Evolutionary conservation across 1,140 invertebrate genomes (phyloP), one percentile per base, ranked within the genome.

Genomic region (Batillaria attramentaria): DNA sequence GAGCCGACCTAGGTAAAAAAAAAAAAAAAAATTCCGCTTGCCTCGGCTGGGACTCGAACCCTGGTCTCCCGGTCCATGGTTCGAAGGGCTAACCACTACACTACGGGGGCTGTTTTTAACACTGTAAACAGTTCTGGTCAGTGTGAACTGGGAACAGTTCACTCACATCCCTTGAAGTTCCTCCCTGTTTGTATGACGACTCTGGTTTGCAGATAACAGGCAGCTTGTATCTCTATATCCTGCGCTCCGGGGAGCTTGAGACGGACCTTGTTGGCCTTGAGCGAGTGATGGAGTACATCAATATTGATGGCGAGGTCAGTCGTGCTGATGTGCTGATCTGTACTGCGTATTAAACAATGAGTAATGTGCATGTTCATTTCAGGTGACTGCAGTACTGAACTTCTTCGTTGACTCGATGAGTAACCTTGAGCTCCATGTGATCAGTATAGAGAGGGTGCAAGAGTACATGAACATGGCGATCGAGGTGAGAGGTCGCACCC

Each of bases 391-490:
- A 33, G 80, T 81, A 16, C 70, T 86, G 35, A 84, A 84, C 41
- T 86, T 83, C 82, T 91, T 98, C 72, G 97, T 99, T 6, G 92
- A 97, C 76, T 98, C 98, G 96, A 96, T 95, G 0, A 96, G 96
- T 1, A 97, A 98, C 86, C 95, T 99, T 24, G 98, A 99, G 92
- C 98, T 97, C 0, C 98, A 98, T 87, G 97, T 99, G 79, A 97
- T 99, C 0, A 96, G 97, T 20, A 97, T 99, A 0, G 98, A 99
- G 91, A 94, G 98, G 88, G 97, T 99, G 81, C 97, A 97, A 89
- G 97, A 99, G 87, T 99, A 99, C 87, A 94, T 95, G 1, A 95
- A 98, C 89, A 95, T 95, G 0, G 91, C 93, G 78, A 81, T 83
- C 31, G 92, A 93, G 86, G 92, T 88, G 50, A 74, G 69, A n/a